These are phyloP conservation scores for Xanthorhoe spadicearia DNA, from an alignment of 2,888 invertebrate species.

Conservation along the genomic window DNA sequence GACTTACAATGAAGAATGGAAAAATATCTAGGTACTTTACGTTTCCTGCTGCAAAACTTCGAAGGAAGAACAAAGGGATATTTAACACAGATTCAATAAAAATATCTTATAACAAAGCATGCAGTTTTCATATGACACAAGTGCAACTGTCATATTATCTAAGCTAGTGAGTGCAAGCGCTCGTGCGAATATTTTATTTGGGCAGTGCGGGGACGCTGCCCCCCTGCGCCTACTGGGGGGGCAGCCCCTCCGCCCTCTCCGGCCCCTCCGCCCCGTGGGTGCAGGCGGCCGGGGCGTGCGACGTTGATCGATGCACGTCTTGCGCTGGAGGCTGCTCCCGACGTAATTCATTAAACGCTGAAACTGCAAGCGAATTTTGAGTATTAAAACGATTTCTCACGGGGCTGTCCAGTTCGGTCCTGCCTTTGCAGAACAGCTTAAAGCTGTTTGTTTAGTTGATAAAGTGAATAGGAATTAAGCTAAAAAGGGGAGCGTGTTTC, in stretches of 20 bases:
- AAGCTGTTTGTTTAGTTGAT: conserved; percentile 66
- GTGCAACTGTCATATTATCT: conserved; percentile 68
- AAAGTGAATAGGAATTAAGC: conserved; percentile 72
- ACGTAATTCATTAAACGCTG: conserved; percentile 85
- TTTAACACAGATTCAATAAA: conserved; percentile 15
- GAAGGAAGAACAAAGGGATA: neutral
- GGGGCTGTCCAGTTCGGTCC: conserved; percentile 75
- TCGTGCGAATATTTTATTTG: conserved; percentile 82
- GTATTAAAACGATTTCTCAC: conserved; percentile 84
- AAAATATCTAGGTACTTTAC: too few species aligned
- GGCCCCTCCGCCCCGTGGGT: conserved; percentile 23
- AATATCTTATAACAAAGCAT: conserved; percentile 21
- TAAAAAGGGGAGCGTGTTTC: conserved; percentile 56
- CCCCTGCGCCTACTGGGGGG: conserved; percentile 68
- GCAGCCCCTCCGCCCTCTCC: conserved; percentile 30
- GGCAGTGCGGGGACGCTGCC: conserved; percentile 72
- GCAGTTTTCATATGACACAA: conserved; percentile 56
- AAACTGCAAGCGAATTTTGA: conserved; percentile 84
- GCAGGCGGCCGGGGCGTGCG: conserved; percentile 62
- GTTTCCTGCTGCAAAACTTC: neutral
- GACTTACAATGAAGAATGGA: neutral
- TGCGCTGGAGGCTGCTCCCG: conserved; percentile 86
- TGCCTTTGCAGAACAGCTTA: conserved; percentile 67
- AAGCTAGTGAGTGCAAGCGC: conserved; percentile 65
- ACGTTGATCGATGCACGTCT: conserved; percentile 88